Conservation (phyloP, 2,888 invertebrate genomes). For the Epirrhoe tristata region DNA sequence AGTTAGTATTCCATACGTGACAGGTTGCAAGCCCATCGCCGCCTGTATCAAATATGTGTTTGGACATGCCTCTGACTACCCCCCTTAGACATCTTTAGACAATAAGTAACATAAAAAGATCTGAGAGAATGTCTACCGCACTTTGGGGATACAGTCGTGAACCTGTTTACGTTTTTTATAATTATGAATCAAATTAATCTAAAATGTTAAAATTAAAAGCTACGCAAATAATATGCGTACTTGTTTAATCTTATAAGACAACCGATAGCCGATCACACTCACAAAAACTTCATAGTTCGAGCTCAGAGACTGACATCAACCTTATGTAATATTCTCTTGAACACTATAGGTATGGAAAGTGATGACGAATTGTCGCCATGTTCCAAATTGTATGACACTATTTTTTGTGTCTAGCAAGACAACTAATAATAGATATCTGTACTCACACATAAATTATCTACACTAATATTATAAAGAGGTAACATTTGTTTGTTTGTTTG, state of each 20-base stretch:
- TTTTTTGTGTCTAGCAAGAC: constrained; percentile 3
- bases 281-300: constrained; percentile 4
- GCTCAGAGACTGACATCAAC: constrained; percentile 14
- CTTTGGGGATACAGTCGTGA: too few species aligned
- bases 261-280: not conserved
- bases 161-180: too few species aligned
- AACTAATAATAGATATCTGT: not conserved
- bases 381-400: constrained; percentile 6
- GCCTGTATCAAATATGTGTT: too few species aligned
- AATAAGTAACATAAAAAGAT: too few species aligned
- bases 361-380: constrained; percentile 12
- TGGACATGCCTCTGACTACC: too few species aligned
- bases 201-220: not conserved
- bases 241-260: not conserved
- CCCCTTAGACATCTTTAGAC: too few species aligned
- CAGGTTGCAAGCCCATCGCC: too few species aligned
- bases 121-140: too few species aligned
- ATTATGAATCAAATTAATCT: too few species aligned
- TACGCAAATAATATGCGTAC: not conserved
- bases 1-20: too few species aligned
- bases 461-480: too few species aligned
- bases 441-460: not conserved
- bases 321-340: constrained; percentile 21
- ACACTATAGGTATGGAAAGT: constrained; percentile 18
- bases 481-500: too few species aligned